Evolutionary conservation across 1,140 invertebrate species (phyloP).

Genomic region (Cheumatopsyche charites): DNA sequence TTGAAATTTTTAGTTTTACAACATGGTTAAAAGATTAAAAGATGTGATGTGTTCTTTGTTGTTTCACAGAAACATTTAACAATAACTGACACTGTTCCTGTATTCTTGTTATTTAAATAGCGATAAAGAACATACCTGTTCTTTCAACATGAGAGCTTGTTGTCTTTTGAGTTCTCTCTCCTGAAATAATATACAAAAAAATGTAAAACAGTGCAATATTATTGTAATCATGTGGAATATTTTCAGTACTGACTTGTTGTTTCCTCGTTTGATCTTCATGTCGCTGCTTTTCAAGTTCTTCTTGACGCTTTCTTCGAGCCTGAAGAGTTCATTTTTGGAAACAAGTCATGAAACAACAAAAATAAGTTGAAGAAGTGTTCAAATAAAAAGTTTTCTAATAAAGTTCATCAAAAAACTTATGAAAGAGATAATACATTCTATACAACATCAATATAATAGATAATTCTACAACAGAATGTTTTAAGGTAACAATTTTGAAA

Average conservation of each 20-base stretch:
- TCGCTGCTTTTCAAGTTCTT: slow-evolving; percentile 83
- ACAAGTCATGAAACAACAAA: slow-evolving; percentile 61
- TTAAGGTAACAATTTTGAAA: no score
- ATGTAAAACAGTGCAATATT: not conserved
- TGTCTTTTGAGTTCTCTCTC: slow-evolving; percentile 87
- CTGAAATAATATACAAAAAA: slow-evolving; percentile 64
- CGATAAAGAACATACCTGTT: slow-evolving; percentile 86
- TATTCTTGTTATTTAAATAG: no score
- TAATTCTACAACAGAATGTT: no score
- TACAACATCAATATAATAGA: no score
- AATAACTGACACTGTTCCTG: no score
- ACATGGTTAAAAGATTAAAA: no score
- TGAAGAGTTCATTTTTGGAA: slow-evolving; percentile 53
- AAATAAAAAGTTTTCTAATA: not conserved
- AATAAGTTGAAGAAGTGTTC: slow-evolving; percentile 40
- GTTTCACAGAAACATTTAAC: no score
- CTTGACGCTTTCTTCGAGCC: slow-evolving; percentile 84
- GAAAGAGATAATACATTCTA: not conserved
- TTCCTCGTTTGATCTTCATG: slow-evolving; percentile 83
- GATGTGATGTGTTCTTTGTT: no score
- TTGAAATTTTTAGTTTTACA: no score
- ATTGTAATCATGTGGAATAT: no score
- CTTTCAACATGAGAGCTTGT: slow-evolving; percentile 83
- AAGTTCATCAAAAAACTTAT: slow-evolving; percentile 15
- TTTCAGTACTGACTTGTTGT: slow-evolving; percentile 72